Evolutionary conservation across 2,888 invertebrate genomes (phyloP), one percentile per base, ranked within the genome.

Genomic region (Pachliopta kotzebuea): DNA sequence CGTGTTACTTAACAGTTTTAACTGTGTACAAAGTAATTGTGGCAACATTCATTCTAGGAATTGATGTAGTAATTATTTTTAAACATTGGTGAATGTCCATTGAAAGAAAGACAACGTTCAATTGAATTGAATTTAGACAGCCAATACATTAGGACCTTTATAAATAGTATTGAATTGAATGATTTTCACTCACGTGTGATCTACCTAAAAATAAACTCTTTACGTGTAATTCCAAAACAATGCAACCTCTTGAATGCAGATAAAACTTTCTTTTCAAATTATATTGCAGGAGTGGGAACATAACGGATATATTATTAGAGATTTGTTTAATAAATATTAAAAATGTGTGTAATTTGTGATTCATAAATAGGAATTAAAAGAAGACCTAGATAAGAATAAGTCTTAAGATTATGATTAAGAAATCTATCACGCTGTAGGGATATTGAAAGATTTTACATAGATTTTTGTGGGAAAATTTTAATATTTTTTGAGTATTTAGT

Each of bases 111-210:
- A 31, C 29, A 56, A 2, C 55, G 20, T 56, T 9, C 31, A 56
- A 31, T 56, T 20, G 21, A 56, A 56, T 11, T 20, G 20, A 21
- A 56, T 56, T 20, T 56, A 56, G 20, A 56, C 3, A 21, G 29
- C 37, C 20, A 31, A 21, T 21, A 21, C 11, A 52, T 52, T n/a
- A 18, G 4, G 18, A 45, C 18, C 45, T 45, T 45, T 45, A 45
- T 45, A 45, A 45, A 45, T 45, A 45, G n/a, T 45, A 45, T 45
- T 45, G 6, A 45, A 45, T 45, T n/a, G 45, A 45, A 45, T n/a
- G 7, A 2, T 14, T 18, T 2, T 18, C 11, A 18, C 6, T 18
- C 18, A 18, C 11, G n/a, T 18, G 18, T n/a, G 18, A 2, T 4
- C 3, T 0, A 18, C 1, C 3, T 45, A 45, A 45, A 45, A 45